These are phyloP conservation scores for Epinephelus moara DNA, from an alignment of 2,113 vertebrate species.

Conservation along the genomic window DNA sequence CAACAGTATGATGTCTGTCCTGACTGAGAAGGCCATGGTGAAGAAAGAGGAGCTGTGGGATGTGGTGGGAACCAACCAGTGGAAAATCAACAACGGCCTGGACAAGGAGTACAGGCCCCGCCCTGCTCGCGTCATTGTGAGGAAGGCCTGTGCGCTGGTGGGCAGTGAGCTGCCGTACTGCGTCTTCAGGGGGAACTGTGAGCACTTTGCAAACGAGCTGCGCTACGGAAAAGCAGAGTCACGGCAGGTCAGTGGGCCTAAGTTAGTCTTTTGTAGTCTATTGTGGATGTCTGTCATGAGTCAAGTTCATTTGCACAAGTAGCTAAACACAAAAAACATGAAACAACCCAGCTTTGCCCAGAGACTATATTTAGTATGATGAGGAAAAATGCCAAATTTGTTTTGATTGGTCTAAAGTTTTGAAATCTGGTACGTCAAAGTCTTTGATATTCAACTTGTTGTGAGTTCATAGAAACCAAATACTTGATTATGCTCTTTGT, in stretches of 20 bases:
- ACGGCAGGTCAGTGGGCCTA: conserved; percentile 84
- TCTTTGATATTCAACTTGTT: too few relatives aligned
- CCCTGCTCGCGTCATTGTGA: conserved; percentile 61
- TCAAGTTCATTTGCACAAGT: too few relatives aligned
- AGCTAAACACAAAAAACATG: too few relatives aligned
- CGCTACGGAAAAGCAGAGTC: conserved; percentile 85
- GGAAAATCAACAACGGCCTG: conserved; percentile 83
- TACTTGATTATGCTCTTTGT: too few relatives aligned
- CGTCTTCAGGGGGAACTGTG: conserved; percentile 81
- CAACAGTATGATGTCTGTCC: conserved; percentile 85
- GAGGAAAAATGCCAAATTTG: too few relatives aligned
- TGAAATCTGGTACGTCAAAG: too few relatives aligned
- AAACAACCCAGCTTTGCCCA: too few relatives aligned
- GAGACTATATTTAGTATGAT: too few relatives aligned
- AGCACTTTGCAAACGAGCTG: conserved; percentile 86
- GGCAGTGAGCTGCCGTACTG: conserved; percentile 72
- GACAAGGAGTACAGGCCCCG: conserved; percentile 74
- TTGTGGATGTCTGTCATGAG: too few relatives aligned
- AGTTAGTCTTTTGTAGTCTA: too few relatives aligned
- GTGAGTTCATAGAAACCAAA: too few relatives aligned
- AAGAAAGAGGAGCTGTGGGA: conserved; percentile 83
- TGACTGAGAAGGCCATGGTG: conserved; percentile 82
- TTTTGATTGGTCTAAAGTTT: too few relatives aligned
- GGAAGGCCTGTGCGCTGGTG: conserved; percentile 65
- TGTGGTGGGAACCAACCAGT: conserved; percentile 72